Percentiles rank a stretch among this genome's conserved stretches.
These are phyloP conservation scores for Zoanthus solanderi DNA, from an alignment of 92 coral and sea anemone species.

Conservation along the genomic window DNA sequence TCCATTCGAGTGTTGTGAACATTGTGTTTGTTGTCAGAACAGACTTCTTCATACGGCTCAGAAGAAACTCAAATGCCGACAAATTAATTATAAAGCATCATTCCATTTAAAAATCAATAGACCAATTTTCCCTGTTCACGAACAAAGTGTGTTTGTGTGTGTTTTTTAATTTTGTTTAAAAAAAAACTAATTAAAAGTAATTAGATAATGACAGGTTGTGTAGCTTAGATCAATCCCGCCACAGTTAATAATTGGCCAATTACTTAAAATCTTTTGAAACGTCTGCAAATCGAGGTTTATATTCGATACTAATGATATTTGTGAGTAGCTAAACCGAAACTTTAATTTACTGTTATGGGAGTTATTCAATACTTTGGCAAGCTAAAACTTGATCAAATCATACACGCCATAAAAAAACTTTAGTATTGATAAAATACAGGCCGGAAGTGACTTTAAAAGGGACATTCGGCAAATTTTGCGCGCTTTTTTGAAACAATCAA, in stretches of 20 bases:
- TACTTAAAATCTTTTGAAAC: too few relatives aligned
- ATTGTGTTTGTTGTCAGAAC: constrained; percentile 2
- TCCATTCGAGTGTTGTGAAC: constrained; percentile 32
- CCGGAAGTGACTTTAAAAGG: background rate
- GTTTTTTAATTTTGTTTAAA: too few relatives aligned
- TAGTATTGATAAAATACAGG: background rate
- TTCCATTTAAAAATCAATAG: background rate
- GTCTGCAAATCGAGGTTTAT: too few relatives aligned
- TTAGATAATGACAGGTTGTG: too few relatives aligned
- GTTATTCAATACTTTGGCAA: background rate
- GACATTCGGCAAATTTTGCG: constrained; percentile 1
- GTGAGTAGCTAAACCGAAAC: too few relatives aligned
- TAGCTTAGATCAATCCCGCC: too few relatives aligned
- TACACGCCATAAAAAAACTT: too few relatives aligned
- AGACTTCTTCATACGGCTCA: constrained; percentile 37
- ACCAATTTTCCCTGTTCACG: background rate
- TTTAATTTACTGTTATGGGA: too few relatives aligned
- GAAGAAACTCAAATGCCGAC: constrained; percentile 3
- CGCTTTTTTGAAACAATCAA: background rate
- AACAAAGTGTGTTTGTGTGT: background rate
- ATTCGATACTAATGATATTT: too few relatives aligned
- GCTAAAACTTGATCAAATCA: background rate
- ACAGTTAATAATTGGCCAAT: too few relatives aligned
- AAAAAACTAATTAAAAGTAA: background rate
- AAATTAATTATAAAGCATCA: background rate